Evolutionary conservation across 30 jellyfish, hydroid and myxozoan species (phyloP), one percentile per base, ranked within the genome.

Genomic region (Pseudorhiza aurosa): DNA sequence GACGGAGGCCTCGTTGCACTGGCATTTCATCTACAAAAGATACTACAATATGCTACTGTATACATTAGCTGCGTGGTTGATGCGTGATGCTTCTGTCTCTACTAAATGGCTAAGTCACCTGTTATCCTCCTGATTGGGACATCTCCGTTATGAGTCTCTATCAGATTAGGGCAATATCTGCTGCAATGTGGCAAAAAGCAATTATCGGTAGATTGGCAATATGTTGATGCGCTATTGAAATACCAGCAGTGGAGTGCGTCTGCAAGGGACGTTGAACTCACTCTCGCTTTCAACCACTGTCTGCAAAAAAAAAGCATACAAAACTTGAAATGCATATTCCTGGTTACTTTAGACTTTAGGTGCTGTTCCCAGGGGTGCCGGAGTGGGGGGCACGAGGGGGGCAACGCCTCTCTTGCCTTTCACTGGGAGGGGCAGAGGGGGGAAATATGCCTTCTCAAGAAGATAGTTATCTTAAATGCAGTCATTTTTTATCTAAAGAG

Each of bases 191-290:
- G 95, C n/a, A 71, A 10, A 1, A 17, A 19, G 32, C 88, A 84
- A 2, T 8, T 45, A 32, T 84, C 95, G 19, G 40, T 72, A 29
- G 36, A 57, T 27, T 50, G 95, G 44, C 86, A 84, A 4, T 18
- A 47, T 5, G 44, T 9, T 4, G 77, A 8, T 27, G 44, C 8
- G 10, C 35, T 60, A 28, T 30, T 26, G 49, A 18, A 14, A 18
- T 64, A 36, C 95, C 95, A 84, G 58, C 95, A 84, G 2, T 47
- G 11, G 50, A 84, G 65, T n/a, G 95, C 88, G 32, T 64, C 81
- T 1, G 35, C 22, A n/a, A 84, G 88, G 8, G 84, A 71, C 17
- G 44, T 19, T 25, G 71, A 49, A 10, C 81, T 68, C 0, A 84
- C 72, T 22, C 84, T 44, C 22, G 95, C 47, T 9, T 36, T 26